phyloP scores from a whole-genome alignment of 2,888 invertebrate species.

The Choristoneura rosaceana region DNA sequence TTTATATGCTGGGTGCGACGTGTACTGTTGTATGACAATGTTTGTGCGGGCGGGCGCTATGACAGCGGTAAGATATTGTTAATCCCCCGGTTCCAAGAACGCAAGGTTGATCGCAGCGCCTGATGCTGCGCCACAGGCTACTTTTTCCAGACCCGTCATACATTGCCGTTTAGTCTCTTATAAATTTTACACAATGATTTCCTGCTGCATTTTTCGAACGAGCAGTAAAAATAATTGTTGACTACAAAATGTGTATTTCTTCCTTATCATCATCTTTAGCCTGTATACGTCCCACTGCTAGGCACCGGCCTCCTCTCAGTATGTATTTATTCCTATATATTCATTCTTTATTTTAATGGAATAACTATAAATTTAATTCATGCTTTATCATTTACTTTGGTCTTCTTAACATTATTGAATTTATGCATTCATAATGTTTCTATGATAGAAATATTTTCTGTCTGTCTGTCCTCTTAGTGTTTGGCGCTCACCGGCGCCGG shows the following conservation, averaged over 20 bases:
- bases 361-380: not conserved
- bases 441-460: constrained; percentile 8
- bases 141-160: constrained; percentile 16
- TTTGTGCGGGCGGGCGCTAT: constrained; percentile 44
- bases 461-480: constrained; percentile 50
- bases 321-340: too few species aligned
- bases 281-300: too few species aligned
- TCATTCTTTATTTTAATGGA: too few species aligned
- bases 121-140: constrained; percentile 43
- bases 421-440: not conserved
- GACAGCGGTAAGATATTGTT: constrained; percentile 52
- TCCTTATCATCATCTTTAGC: too few species aligned
- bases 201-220: not conserved
- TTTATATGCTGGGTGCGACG: constrained; percentile 48
- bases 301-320: too few species aligned
- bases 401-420: not conserved
- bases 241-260: too few species aligned
- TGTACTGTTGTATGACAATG: constrained; percentile 44
- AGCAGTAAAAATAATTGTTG: not conserved
- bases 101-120: constrained; percentile 46
- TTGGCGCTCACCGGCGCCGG: constrained; percentile 67
- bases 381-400: not conserved
- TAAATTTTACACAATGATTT: not conserved
- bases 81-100: constrained; percentile 53
- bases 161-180: not conserved